Evolutionary conservation across 92 coral and sea anemone species (phyloP).

Genomic region (Pocillopora grandis): DNA sequence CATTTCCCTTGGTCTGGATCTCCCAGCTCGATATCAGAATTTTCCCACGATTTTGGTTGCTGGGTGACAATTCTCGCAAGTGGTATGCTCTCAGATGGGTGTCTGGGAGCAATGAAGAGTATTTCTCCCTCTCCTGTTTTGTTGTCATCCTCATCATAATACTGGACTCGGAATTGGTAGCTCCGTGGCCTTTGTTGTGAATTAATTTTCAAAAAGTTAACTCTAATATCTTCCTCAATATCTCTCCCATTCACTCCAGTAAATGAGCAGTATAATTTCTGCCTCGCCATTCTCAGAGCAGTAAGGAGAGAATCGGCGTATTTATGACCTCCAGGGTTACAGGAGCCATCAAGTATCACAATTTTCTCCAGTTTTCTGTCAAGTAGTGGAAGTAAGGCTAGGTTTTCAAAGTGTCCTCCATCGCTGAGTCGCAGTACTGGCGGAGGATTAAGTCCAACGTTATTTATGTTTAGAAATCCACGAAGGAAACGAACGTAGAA

Average conservation of each 20-base stretch:
- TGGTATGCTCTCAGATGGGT: slow-evolving; percentile 14
- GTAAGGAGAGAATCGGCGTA: slow-evolving; percentile 41
- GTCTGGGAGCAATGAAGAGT: slow-evolving; percentile 24
- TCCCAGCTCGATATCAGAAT: not conserved
- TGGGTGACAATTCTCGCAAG: not conserved
- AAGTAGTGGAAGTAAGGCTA: slow-evolving; percentile 66
- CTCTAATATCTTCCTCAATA: slow-evolving; percentile 23
- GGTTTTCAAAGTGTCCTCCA: slow-evolving; percentile 81
- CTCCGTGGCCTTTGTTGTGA: slow-evolving; percentile 1
- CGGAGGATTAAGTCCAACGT: slow-evolving; percentile 63
- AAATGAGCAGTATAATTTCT: slow-evolving; percentile 80
- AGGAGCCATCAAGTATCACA: slow-evolving; percentile 59
- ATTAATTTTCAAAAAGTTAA: not conserved
- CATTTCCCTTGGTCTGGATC: not conserved
- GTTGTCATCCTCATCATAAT: not conserved
- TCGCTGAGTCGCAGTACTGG: slow-evolving; percentile 75
- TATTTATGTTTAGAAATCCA: slow-evolving; percentile 46
- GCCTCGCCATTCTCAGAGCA: slow-evolving; percentile 63
- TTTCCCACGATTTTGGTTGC: not conserved
- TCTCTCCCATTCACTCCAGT: slow-evolving; percentile 77
- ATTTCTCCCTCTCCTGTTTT: not conserved
- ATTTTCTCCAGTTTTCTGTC: slow-evolving; percentile 53
- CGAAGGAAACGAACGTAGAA: slow-evolving; percentile 67
- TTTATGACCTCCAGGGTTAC: slow-evolving; percentile 28
- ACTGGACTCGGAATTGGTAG: slow-evolving; percentile 16